Evolutionary conservation across 1,140 invertebrate species (phyloP).

Genomic region (Aphelenchoides avenae): DNA sequence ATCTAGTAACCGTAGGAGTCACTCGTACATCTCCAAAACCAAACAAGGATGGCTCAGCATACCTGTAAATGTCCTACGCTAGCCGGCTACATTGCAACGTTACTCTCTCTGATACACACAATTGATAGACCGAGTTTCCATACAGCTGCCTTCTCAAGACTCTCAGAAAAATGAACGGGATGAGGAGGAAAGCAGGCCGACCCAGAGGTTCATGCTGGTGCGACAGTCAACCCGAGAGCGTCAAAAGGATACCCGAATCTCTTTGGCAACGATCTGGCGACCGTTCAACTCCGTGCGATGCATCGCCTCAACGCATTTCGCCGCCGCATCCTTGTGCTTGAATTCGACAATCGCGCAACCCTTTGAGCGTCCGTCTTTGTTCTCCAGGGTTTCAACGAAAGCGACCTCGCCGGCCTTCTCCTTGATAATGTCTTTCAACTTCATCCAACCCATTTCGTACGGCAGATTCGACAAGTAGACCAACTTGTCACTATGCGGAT

Average conservation of each 20-base stretch:
- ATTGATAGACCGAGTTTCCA: no score
- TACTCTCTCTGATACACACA: no score
- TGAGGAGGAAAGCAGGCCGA: no score
- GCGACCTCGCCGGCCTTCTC: slow-evolving; percentile 70
- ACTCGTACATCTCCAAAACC: no score
- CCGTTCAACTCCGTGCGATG: slow-evolving; percentile 88
- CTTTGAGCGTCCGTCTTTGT: slow-evolving; percentile 85
- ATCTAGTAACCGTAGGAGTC: no score
- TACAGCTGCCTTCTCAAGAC: no score
- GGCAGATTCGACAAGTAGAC: slow-evolving; percentile 95
- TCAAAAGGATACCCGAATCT: slow-evolving; percentile 66
- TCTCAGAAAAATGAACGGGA: neutral
- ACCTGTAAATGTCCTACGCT: no score
- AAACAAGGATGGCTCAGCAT: no score
- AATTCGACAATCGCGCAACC: slow-evolving; percentile 95
- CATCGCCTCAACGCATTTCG: slow-evolving; percentile 89
- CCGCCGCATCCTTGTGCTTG: slow-evolving; percentile 76
- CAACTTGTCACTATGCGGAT: slow-evolving; percentile 61
- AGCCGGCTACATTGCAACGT: no score
- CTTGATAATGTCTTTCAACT: slow-evolving; percentile 89
- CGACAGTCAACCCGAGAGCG: no score
- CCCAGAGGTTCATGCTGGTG: no score
- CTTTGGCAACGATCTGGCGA: slow-evolving; percentile 87
- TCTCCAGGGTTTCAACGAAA: slow-evolving; percentile 90
- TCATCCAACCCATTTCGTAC: slow-evolving; percentile 93